phyloP scores from a whole-genome alignment of 2,888 invertebrate species.

The Netelia inedita region DNA sequence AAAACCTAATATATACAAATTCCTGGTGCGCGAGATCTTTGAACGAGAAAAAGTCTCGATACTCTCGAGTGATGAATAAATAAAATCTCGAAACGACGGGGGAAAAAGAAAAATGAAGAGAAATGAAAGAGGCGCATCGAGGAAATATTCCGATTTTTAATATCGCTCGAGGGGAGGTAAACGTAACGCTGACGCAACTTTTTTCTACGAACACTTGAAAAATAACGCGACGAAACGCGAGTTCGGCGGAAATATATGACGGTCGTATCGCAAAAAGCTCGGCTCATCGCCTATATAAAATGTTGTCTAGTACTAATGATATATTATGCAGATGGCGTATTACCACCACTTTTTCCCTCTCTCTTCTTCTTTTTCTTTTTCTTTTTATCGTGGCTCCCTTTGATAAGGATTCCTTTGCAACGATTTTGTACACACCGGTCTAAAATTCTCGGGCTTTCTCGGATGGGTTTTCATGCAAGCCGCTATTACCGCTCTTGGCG shows the following conservation, averaged over 20 bases:
- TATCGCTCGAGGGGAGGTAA: constrained; percentile 19
- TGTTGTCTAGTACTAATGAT: neutral
- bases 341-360: neutral
- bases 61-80: constrained; percentile 28
- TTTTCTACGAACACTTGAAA: neutral
- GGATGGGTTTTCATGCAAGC: constrained; percentile 27
- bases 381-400: neutral
- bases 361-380: neutral
- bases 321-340: neutral
- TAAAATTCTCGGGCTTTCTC: neutral
- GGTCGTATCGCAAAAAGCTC: neutral
- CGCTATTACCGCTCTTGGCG: constrained; percentile 10
- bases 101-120: neutral
- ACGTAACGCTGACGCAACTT: neutral
- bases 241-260: too few species aligned
- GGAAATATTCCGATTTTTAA: constrained; percentile 13
- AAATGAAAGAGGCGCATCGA: neutral
- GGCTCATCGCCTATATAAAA: neutral
- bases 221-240: neutral
- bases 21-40: neutral
- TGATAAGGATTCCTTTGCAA: neutral
- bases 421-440: constrained; percentile 15
- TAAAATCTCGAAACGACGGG: neutral
- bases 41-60: neutral
- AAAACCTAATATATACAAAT: neutral